These are phyloP conservation scores for Clusia tigrina DNA, from an alignment of 2,888 invertebrate species.

Conservation along the genomic window DNA sequence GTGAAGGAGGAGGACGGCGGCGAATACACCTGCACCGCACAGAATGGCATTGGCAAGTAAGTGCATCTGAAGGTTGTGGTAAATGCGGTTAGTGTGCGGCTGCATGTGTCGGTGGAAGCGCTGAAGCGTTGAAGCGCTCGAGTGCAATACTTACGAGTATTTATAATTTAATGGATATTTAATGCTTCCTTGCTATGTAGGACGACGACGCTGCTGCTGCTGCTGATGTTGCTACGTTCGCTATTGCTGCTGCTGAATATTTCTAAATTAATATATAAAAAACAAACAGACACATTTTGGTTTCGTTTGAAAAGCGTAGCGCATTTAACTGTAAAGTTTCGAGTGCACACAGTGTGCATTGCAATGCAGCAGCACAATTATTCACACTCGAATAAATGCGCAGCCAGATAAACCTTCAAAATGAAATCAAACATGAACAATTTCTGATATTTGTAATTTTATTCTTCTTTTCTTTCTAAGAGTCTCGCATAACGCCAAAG, in stretches of 20 bases:
- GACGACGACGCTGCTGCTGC: not conserved
- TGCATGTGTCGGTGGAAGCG: too few relatives aligned
- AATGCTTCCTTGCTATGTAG: not conserved
- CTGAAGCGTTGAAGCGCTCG: too few relatives aligned
- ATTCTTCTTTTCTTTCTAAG: conserved; percentile 42
- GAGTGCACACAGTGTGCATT: too few relatives aligned
- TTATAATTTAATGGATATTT: too few relatives aligned
- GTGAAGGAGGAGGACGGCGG: conserved; percentile 91
- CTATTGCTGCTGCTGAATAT: not conserved
- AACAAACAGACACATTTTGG: not conserved
- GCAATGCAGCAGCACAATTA: too few relatives aligned
- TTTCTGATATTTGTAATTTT: conserved; percentile 19
- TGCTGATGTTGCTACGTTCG: too few relatives aligned
- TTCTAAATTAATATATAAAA: not conserved
- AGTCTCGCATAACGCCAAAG: conserved; percentile 81
- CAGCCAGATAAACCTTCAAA: too few relatives aligned
- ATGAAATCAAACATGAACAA: not conserved
- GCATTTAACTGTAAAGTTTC: too few relatives aligned
- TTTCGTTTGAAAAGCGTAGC: too few relatives aligned
- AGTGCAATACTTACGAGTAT: too few relatives aligned
- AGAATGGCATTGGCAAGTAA: conserved; percentile 79
- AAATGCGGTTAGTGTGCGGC: too few relatives aligned
- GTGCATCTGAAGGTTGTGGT: conserved; percentile 43
- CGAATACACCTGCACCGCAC: conserved; percentile 85
- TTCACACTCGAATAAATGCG: too few relatives aligned